phyloP scores from a whole-genome alignment of 2,888 invertebrate species.

The Lomographa bimaculata region DNA sequence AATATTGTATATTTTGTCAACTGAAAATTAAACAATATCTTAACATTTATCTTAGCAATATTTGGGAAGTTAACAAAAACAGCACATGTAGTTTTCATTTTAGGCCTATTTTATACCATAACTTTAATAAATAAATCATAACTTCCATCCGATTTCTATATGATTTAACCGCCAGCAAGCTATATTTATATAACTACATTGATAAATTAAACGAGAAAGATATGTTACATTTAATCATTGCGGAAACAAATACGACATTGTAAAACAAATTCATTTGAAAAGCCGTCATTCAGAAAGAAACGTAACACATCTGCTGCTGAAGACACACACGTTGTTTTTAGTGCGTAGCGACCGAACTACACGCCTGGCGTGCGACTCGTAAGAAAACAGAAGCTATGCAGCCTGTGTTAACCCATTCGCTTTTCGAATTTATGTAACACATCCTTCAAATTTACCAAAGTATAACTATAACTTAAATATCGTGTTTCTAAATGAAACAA shows the following conservation, averaged over 20 bases:
- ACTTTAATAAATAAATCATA: slow-evolving; percentile 48
- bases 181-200: slow-evolving; percentile 26
- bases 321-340: too few species aligned
- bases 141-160: slow-evolving; percentile 25
- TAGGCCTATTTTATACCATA: slow-evolving; percentile 50
- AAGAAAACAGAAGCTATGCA: too few species aligned
- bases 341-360: too few species aligned
- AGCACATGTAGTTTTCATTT: slow-evolving; percentile 59
- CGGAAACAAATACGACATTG: too few species aligned
- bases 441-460: slow-evolving; percentile 33
- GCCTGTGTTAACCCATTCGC: too few species aligned
- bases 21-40: slow-evolving; percentile 79
- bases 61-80: slow-evolving; percentile 72
- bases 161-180: slow-evolving; percentile 39
- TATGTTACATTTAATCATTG: neutral
- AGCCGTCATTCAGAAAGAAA: too few species aligned
- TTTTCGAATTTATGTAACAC: neutral
- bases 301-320: too few species aligned
- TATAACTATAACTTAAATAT: slow-evolving; percentile 45
- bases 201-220: slow-evolving; percentile 20
- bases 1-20: slow-evolving; percentile 82
- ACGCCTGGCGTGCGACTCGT: too few species aligned
- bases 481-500: slow-evolving; percentile 54
- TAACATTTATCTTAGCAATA: slow-evolving; percentile 72
- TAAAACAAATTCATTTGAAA: too few species aligned